Evolutionary conservation across 1,140 invertebrate species (phyloP).

Genomic region (Cataglyphis hispanica): DNA sequence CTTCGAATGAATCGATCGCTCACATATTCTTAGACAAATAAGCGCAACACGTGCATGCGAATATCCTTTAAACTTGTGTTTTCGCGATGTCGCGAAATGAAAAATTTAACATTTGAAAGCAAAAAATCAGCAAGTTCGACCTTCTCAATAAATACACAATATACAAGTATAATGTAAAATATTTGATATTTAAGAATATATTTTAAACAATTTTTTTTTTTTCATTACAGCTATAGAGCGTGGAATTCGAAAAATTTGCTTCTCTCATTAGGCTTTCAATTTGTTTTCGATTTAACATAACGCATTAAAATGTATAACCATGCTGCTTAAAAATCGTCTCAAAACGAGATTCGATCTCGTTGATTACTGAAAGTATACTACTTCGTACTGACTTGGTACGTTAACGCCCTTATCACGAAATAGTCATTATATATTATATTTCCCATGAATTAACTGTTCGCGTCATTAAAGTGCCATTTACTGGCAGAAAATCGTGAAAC

Average conservation of each 20-base stretch:
- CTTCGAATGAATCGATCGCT: slow-evolving; percentile 63
- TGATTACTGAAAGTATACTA: slow-evolving; percentile 43
- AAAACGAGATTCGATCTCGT: slow-evolving; percentile 6
- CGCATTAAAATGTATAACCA: not conserved
- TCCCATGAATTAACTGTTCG: slow-evolving; percentile 55
- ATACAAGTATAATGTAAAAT: not conserved
- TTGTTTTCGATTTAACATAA: not conserved
- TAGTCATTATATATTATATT: slow-evolving; percentile 60
- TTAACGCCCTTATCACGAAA: slow-evolving; percentile 49
- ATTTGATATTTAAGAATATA: not conserved
- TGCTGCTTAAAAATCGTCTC: not conserved
- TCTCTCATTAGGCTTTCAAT: not conserved
- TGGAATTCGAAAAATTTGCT: not conserved
- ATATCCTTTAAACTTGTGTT: not conserved
- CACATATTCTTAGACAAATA: slow-evolving; percentile 28
- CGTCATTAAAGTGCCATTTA: slow-evolving; percentile 44
- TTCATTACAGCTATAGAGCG: not conserved
- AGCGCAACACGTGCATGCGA: not conserved
- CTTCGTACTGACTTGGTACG: not conserved
- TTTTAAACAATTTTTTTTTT: not conserved
- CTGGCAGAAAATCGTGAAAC: slow-evolving; percentile 46
- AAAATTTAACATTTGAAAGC: not conserved
- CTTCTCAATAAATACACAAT: not conserved
- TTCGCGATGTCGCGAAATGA: not conserved
- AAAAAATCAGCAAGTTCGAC: not conserved